Evolutionary conservation across 1,140 invertebrate genomes (phyloP).

Genomic region (Hestina assimilis): DNA sequence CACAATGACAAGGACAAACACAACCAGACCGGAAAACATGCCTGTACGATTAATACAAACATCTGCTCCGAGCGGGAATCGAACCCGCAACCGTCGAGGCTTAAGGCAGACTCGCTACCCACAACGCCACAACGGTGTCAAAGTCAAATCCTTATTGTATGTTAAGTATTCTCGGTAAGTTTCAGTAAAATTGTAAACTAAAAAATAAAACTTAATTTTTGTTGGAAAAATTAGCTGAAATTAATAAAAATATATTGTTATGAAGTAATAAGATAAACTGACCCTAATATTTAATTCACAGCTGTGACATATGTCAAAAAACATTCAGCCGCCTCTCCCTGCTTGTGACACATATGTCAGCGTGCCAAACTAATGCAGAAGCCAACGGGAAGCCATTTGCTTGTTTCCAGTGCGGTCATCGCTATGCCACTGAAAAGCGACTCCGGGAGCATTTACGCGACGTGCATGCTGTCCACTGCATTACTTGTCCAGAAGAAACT

Average conservation of each 20-base stretch:
- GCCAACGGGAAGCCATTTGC: constrained; percentile 36
- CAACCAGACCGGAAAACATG: no score
- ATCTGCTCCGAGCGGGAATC: no score
- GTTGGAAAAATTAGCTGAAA: no score
- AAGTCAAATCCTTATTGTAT: no score
- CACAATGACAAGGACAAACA: no score
- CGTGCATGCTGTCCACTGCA: constrained; percentile 29
- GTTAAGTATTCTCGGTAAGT: no score
- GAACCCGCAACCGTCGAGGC: no score
- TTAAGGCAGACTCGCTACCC: no score
- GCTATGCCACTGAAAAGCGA: constrained; percentile 35
- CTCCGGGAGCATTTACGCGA: constrained; percentile 40
- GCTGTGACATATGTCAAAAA: constrained; percentile 51
- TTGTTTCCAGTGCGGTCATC: constrained; percentile 39
- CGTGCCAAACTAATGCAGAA: constrained; percentile 28
- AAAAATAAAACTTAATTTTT: no score
- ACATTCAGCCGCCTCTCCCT: constrained; percentile 49
- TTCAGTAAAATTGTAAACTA: no score
- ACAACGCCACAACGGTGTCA: no score
- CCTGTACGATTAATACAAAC: no score
- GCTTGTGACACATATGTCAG: constrained; percentile 49
- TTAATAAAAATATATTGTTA: background rate
- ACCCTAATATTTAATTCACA: constrained; percentile 19
- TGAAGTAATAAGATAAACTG: background rate
- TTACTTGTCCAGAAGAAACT: constrained; percentile 34